Evolutionary conservation across 2,888 invertebrate genomes (phyloP), one percentile per base, ranked within the genome.

Genomic region (Apotomis capreana): DNA sequence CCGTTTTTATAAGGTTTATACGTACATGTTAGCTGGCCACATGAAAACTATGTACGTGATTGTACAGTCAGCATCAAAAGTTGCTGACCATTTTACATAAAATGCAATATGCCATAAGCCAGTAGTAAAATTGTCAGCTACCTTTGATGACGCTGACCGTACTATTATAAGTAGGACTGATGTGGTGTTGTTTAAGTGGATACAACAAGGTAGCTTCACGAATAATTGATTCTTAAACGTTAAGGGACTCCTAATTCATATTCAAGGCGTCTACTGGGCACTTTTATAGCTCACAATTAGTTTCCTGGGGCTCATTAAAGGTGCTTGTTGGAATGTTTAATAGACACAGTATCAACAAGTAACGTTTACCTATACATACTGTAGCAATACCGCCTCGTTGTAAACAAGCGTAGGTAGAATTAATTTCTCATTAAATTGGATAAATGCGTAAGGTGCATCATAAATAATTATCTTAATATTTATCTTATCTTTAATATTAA

Each of bases 161-260:
- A 26, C 26, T 26, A 26, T 26, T 49, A 62, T n/a, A 12, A 46
- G 40, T 15, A 57, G 46, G 44, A 65, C 46, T 13, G 65, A 65
- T 44, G 44, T 44, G 15, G 12, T 65, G 15, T 12, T n/a, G 40
- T 59, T 60, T 59, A 64, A 70, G 52, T 63, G 52, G 36, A 55
- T 15, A 65, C 64, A 60, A 65, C 44, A 65, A n/a, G 81, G 78
- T 81, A 80, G 78, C 79, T 81, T 76, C 74, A 76, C 82, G 77
- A 75, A 79, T 86, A 87, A 88, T 87, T 85, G 84, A 87, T 86
- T 84, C 81, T 78, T 78, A 75, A 76, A 78, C 83, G 76, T 82
- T 80, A 81, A 78, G 78, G 79, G 76, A 74, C 75, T 76, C 52
- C 76, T 82, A 80, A 82, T 87, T 86, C 80, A 82, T 85, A 87